A percentile compares a stretch with the other conserved stretches of the same genome.
Conservation (phyloP, 2,888 invertebrate genomes). For the Cerastis rubricosa region DNA sequence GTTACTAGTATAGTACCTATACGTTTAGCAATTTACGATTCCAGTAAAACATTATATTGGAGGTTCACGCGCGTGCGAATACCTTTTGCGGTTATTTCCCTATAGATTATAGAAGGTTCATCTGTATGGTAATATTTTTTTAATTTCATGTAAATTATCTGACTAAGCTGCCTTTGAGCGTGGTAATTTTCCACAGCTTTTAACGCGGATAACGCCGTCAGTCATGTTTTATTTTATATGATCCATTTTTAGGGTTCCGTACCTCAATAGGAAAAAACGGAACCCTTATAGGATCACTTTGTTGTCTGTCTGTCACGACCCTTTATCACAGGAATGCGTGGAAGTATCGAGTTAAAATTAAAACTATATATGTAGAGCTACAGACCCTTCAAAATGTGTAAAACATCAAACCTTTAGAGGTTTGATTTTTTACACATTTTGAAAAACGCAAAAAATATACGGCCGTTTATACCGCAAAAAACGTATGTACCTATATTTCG, state of each 20-base stretch:
- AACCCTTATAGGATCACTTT: too few species aligned
- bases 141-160: conserved; percentile 62
- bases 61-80: conserved; percentile 42
- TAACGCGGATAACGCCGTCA: neutral
- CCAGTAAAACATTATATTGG: conserved; percentile 33
- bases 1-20: neutral
- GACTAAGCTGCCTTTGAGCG: conserved; percentile 11
- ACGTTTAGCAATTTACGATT: conserved; percentile 34
- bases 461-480: too few species aligned
- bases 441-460: too few species aligned
- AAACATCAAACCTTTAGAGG: too few species aligned
- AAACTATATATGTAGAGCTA: too few species aligned
- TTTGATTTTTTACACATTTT: too few species aligned
- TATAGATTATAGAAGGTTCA: conserved; percentile 56
- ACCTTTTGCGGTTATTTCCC: conserved; percentile 50
- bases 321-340: too few species aligned
- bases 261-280: too few species aligned
- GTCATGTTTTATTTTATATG: conserved; percentile 14
- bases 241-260: neutral
- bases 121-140: conserved; percentile 61
- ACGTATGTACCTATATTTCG: too few species aligned
- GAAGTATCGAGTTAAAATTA: too few species aligned
- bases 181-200: neutral
- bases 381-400: too few species aligned
- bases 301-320: too few species aligned